These are phyloP conservation scores for Netelia inedita DNA, from an alignment of 2,888 invertebrate genomes.

Conservation along the genomic window DNA sequence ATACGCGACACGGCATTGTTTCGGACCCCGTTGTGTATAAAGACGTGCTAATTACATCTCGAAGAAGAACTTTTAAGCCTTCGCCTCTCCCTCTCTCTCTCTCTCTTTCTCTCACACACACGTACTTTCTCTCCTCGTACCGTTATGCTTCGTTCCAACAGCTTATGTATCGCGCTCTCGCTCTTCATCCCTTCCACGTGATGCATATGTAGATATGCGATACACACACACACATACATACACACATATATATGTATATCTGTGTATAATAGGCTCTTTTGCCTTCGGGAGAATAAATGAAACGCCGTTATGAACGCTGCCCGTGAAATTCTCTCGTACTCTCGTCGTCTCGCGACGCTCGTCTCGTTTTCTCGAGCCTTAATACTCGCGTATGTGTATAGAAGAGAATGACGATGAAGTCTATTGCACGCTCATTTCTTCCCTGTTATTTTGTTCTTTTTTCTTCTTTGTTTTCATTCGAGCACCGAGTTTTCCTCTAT, in stretches of 20 bases:
- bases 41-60: slow-evolving; percentile 84
- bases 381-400: slow-evolving; percentile 31
- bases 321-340: slow-evolving; percentile 42
- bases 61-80: slow-evolving; percentile 77
- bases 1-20: slow-evolving; percentile 79
- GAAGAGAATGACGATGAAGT: not conserved
- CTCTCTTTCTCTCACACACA: too few species aligned
- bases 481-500: slow-evolving; percentile 39
- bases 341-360: slow-evolving; percentile 40
- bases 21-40: slow-evolving; percentile 75
- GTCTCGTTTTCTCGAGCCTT: slow-evolving; percentile 41
- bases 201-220: not conserved
- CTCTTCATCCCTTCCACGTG: slow-evolving; percentile 19
- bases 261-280: slow-evolving; percentile 40
- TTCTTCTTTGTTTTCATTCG: slow-evolving; percentile 51
- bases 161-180: slow-evolving; percentile 38
- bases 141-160: slow-evolving; percentile 34
- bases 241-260: not conserved
- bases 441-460: slow-evolving; percentile 34
- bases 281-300: slow-evolving; percentile 70
- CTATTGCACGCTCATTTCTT: slow-evolving; percentile 46
- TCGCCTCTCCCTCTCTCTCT: slow-evolving; percentile 4
- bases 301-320: slow-evolving; percentile 52
- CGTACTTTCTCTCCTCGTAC: not conserved
- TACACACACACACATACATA: not conserved